A percentile compares a stretch with the other conserved stretches of the same genome.
Evolutionary conservation across 2,797 vertebrate genomes (phyloP).

Genomic region (Odontamblyopus rebecca): DNA sequence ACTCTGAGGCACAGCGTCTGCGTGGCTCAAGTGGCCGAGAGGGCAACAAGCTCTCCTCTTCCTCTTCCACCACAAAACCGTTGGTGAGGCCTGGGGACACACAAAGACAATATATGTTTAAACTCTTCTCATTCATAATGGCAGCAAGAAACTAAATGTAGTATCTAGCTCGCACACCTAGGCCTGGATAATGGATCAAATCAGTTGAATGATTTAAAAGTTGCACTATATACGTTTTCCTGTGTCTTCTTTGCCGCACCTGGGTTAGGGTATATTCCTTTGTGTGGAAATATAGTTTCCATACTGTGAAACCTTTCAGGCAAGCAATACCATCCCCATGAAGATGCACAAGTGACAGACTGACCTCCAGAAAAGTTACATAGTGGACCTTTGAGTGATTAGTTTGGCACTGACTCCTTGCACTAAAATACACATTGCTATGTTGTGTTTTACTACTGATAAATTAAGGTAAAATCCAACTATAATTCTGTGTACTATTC

Average conservation of each 20-base stretch:
- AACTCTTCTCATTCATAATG: neutral
- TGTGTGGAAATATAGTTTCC: too few species aligned
- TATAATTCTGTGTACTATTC: conserved; percentile 10
- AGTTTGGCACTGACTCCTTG: neutral
- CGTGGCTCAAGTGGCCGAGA: conserved; percentile 86
- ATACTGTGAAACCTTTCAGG: too few species aligned
- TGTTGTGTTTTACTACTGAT: neutral
- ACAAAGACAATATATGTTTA: neutral
- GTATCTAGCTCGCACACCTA: too few species aligned
- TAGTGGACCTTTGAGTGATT: too few species aligned
- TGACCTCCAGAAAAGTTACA: too few species aligned
- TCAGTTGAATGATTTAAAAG: too few species aligned
- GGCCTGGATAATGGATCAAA: too few species aligned
- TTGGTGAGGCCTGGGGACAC: conserved; percentile 83
- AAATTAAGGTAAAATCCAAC: neutral
- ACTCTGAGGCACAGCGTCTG: conserved; percentile 95
- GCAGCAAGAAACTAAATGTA: neutral
- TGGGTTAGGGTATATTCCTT: too few species aligned
- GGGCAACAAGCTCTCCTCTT: conserved; percentile 71
- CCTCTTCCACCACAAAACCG: conserved; percentile 85
- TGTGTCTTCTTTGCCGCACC: too few species aligned
- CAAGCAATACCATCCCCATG: too few species aligned
- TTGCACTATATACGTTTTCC: too few species aligned
- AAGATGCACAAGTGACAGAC: too few species aligned
- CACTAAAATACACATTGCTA: neutral